These are phyloP conservation scores for Tetranychus piercei DNA, from an alignment of 2,888 invertebrate genomes.

Conservation along the genomic window DNA sequence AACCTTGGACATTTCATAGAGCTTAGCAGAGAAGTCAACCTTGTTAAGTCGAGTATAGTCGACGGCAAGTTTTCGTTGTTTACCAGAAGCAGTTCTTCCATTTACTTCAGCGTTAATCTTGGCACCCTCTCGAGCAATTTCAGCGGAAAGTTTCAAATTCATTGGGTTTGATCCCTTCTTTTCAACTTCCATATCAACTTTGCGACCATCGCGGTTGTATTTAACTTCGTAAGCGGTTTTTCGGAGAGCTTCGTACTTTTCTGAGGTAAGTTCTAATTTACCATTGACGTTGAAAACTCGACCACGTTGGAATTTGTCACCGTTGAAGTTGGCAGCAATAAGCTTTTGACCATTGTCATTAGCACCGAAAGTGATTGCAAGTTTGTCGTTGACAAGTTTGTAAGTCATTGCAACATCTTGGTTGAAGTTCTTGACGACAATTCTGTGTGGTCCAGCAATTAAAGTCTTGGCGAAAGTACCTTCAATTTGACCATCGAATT, in stretches of 20 bases:
- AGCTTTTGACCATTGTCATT: background rate
- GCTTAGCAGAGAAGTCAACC: background rate
- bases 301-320: background rate
- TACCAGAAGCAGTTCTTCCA: background rate
- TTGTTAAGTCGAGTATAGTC: background rate
- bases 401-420: background rate
- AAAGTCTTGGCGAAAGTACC: background rate
- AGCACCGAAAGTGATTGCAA: background rate
- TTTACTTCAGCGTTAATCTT: background rate
- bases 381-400: background rate
- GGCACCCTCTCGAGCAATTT: background rate
- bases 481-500: background rate
- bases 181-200: background rate
- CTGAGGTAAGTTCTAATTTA: background rate
- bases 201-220: background rate
- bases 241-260: background rate
- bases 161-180: background rate
- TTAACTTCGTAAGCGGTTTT: background rate
- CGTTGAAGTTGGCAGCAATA: background rate
- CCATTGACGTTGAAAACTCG: background rate
- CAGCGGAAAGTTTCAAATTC: background rate
- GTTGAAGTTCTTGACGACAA: background rate
- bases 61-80: background rate
- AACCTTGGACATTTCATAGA: background rate
- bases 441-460: background rate